These are phyloP conservation scores for Parthenolecanium corni DNA, from an alignment of 2,888 invertebrate species.

Conservation along the genomic window DNA sequence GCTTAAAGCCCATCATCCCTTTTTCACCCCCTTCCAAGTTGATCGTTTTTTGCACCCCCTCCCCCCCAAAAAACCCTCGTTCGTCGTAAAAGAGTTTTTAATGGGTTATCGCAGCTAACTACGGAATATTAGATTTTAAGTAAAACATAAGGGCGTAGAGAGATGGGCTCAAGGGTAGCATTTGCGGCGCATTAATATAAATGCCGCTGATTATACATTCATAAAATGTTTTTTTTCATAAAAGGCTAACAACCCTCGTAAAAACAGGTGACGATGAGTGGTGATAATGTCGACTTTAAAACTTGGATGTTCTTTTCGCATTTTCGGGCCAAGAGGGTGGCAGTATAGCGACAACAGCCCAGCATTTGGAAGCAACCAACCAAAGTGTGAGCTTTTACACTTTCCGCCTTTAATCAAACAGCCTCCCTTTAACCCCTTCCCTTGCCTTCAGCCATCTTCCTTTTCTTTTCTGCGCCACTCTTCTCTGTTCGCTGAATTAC, in stretches of 20 bases:
- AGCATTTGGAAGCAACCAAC: constrained; percentile 23
- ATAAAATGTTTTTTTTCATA: constrained; percentile 26
- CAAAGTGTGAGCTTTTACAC: constrained; percentile 28
- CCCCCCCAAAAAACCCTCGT: too few relatives aligned
- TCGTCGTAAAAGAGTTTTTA: constrained; percentile 11
- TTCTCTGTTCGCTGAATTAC: too few relatives aligned
- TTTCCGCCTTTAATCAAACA: constrained; percentile 22
- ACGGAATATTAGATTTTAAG: constrained; percentile 26
- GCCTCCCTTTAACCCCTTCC: background rate
- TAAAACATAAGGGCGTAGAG: constrained; percentile 22
- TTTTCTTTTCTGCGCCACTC: too few relatives aligned
- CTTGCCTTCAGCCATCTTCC: background rate
- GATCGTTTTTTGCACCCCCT: too few relatives aligned
- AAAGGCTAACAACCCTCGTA: constrained; percentile 27
- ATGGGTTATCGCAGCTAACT: constrained; percentile 24
- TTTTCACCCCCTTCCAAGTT: too few relatives aligned
- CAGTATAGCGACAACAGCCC: background rate
- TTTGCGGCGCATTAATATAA: constrained; percentile 18
- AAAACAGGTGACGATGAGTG: constrained; percentile 25
- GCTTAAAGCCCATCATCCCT: background rate
- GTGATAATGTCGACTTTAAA: constrained; percentile 26
- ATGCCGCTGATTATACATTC: constrained; percentile 28
- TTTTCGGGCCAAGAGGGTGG: too few relatives aligned
- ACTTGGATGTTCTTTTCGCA: constrained; percentile 21
- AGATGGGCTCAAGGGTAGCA: constrained; percentile 14